Percentiles rank a stretch among this genome's conserved stretches.
Evolutionary conservation across 2,888 invertebrate genomes (phyloP).

Genomic region (Callosobruchus maculatus): DNA sequence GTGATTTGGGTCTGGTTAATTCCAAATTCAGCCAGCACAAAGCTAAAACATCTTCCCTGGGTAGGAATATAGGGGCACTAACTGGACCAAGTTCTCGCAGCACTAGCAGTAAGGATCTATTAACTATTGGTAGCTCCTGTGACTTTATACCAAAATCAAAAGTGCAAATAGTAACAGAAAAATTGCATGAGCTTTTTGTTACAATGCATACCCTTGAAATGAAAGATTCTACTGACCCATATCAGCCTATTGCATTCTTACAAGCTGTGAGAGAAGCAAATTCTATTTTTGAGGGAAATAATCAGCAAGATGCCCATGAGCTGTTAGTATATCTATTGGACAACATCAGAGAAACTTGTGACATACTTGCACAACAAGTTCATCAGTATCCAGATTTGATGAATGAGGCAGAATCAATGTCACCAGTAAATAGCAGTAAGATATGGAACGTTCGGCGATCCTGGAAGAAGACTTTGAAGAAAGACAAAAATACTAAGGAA

Average conservation of each 20-base stretch:
- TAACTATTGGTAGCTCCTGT: conserved; percentile 57
- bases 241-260: conserved; percentile 75
- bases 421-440: conserved; percentile 34
- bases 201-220: conserved; percentile 71
- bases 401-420: conserved; percentile 23
- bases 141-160: conserved; percentile 51
- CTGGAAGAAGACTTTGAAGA: conserved; percentile 41
- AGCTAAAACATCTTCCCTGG: conserved; percentile 73
- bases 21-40: conserved; percentile 62
- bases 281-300: conserved; percentile 76
- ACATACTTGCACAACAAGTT: conserved; percentile 63
- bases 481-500: conserved; percentile 32
- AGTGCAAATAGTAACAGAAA: conserved; percentile 74
- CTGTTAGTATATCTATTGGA: conserved; percentile 81
- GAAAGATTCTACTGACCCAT: conserved; percentile 71
- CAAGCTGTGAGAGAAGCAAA: conserved; percentile 75
- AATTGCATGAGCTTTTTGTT: conserved; percentile 76
- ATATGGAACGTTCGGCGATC: conserved; percentile 41
- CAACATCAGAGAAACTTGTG: conserved; percentile 80
- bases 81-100: conserved; percentile 66
- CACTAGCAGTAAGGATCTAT: conserved; percentile 67
- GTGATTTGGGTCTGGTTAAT: conserved; percentile 67
- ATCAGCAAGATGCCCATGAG: conserved; percentile 94
- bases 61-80: conserved; percentile 68
- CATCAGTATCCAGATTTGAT: conserved; percentile 53